Evolutionary conservation across 2,888 invertebrate genomes (phyloP), one percentile per base, ranked within the genome.

Genomic region (Metallyticus violacea): DNA sequence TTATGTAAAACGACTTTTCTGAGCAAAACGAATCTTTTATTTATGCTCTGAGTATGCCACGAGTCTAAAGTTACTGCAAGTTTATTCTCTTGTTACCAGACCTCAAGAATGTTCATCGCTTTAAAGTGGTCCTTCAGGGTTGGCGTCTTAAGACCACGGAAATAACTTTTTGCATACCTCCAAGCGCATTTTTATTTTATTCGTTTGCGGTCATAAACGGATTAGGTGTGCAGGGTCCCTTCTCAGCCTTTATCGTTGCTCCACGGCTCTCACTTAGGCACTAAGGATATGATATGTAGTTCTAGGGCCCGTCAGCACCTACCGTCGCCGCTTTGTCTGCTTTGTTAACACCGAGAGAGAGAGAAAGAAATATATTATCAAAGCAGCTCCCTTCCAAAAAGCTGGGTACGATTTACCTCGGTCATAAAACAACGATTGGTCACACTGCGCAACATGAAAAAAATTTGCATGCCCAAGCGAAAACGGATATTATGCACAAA

Each of bases 361-460:
- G n/a, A n/a, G n/a, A n/a, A 62, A 3, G 40, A 62, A 62, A 15
- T 62, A 62, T 62, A 62, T 27, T 28, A 77, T 85, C 85, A 79
- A 85, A 85, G 7, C 26, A 30, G 40, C 62, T 77, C 82, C 82
- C 28, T 62, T 9, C 62, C 25, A 81, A 87, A 40, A 87, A 85
- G 9, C 26, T 30, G 25, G n/a, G 15, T 30, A 22, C 15, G 83
- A 88, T 88, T 88, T 29, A 81, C 27, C 26, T 40, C 88, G 88
- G 86, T 80, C 86, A 88, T 88, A 85, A 86, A 88, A 86, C 88
- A 88, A 86, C 85, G 88, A 88, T 88, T 88, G 81, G 88, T 77
- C 79, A 86, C 85, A 84, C 78, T 25, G 25, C 6, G 30, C 30
- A 40, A 77, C 77, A 9, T 26, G 30, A n/a, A 22, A 76, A 81